These are phyloP conservation scores for Opisthocomus hoazin DNA, from an alignment of 2,113 vertebrate genomes.

Conservation along the genomic window DNA sequence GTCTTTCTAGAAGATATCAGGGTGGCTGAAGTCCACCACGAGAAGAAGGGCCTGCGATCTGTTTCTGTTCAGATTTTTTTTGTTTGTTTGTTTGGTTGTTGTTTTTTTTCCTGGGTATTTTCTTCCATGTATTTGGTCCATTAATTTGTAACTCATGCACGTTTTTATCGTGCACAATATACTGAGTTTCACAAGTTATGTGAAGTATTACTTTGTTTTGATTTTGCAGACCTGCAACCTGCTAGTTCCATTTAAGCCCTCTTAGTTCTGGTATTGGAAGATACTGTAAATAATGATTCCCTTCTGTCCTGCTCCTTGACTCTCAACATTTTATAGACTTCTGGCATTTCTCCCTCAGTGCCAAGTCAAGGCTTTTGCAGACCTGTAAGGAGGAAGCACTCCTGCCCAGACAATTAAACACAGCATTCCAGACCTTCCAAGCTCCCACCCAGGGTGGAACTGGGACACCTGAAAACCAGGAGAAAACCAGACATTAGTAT, in stretches of 20 bases:
- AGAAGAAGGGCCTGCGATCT: too few species aligned
- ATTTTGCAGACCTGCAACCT: neutral
- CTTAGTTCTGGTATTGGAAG: neutral
- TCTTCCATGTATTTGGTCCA: neutral
- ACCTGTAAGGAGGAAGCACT: neutral
- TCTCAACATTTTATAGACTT: neutral
- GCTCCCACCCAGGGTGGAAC: neutral
- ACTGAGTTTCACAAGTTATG: neutral
- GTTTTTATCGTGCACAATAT: neutral
- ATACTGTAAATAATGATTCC: neutral
- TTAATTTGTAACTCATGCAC: neutral
- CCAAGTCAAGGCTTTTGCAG: neutral
- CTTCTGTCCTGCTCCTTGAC: neutral
- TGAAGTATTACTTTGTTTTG: neutral
- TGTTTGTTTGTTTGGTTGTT: neutral
- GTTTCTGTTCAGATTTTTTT: neutral
- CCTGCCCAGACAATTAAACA: neutral
- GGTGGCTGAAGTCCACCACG: too few species aligned
- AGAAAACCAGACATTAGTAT: neutral
- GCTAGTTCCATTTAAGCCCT: neutral
- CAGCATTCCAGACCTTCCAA: accelerated
- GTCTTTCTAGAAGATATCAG: too few species aligned
- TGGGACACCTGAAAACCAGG: neutral
- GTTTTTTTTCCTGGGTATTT: neutral
- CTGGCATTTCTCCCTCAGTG: neutral